Percentiles rank a stretch among this genome's conserved stretches.
phyloP scores from a whole-genome alignment of 2,113 vertebrate genomes.

The Leptodactylus fuscus region DNA sequence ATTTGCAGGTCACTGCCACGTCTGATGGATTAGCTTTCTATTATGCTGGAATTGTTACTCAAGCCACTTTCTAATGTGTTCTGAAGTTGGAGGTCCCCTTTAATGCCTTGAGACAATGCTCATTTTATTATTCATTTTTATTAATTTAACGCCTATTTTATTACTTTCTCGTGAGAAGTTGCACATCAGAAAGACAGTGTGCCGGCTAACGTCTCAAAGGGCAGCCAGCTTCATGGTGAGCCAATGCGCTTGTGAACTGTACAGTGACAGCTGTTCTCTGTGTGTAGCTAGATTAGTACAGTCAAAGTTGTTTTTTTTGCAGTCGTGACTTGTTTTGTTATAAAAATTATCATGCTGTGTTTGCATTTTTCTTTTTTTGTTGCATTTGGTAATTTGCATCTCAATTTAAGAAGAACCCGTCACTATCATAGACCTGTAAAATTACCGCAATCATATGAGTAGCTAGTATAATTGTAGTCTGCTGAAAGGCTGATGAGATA shows the following conservation, averaged over 20 bases:
- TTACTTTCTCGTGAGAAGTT: conserved; percentile 39
- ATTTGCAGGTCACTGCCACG: too few relatives aligned
- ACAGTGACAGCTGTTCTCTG: neutral
- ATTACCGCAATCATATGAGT: too few relatives aligned
- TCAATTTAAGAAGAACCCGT: neutral
- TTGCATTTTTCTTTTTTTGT: neutral
- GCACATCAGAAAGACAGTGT: conserved; percentile 58
- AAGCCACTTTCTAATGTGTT: too few relatives aligned
- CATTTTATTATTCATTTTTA: neutral
- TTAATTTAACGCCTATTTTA: neutral
- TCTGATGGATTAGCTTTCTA: too few relatives aligned
- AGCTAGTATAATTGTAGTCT: too few relatives aligned
- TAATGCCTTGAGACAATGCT: neutral
- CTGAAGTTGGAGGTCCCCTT: too few relatives aligned
- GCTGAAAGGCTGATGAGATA: too few relatives aligned
- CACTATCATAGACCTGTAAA: too few relatives aligned
- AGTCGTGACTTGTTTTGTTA: conserved; percentile 18
- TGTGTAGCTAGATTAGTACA: conserved; percentile 39
- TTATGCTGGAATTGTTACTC: too few relatives aligned
- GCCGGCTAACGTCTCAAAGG: conserved; percentile 43
- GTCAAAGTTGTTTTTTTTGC: conserved; percentile 13
- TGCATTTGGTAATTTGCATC: neutral
- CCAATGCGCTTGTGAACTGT: neutral
- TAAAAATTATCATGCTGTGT: neutral
- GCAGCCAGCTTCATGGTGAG: conserved; percentile 57